Conservation (phyloP, 2,888 invertebrate genomes). For the Chirona hameri region DNA sequence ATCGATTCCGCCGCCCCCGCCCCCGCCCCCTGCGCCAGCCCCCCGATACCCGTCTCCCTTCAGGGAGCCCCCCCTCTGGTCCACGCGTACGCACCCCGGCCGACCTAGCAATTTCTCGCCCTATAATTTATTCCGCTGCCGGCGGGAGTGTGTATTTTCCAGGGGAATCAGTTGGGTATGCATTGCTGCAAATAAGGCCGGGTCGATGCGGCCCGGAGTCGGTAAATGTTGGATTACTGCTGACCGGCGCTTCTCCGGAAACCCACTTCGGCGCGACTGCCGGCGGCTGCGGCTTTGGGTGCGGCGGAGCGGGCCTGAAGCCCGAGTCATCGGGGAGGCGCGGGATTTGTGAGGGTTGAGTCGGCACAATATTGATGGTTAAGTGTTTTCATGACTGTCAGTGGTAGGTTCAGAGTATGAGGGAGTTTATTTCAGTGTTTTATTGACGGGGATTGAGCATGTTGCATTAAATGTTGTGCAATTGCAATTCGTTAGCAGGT, state of each 20-base stretch:
- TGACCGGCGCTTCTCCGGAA: neutral
- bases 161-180: neutral
- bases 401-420: too few relatives aligned
- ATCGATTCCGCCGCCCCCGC: neutral
- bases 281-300: neutral
- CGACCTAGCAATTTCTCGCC: neutral
- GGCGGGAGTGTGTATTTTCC: neutral
- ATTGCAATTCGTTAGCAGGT: too few relatives aligned
- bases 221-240: neutral
- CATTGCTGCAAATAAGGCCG: neutral
- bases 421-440: too few relatives aligned
- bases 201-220: neutral
- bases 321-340: neutral
- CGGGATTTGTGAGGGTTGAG: too few relatives aligned
- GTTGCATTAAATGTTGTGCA: too few relatives aligned
- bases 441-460: too few relatives aligned
- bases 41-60: too few relatives aligned
- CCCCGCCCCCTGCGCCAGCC: neutral
- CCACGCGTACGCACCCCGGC: neutral
- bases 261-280: neutral
- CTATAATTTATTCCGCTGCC: neutral
- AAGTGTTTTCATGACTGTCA: too few relatives aligned
- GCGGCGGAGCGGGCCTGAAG: neutral
- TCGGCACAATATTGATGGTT: too few relatives aligned
- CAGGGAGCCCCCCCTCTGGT: too few relatives aligned